Base-by-base conservation (phyloP, 2,797 vertebrate genomes). In the Hippocampus kuda region DNA sequence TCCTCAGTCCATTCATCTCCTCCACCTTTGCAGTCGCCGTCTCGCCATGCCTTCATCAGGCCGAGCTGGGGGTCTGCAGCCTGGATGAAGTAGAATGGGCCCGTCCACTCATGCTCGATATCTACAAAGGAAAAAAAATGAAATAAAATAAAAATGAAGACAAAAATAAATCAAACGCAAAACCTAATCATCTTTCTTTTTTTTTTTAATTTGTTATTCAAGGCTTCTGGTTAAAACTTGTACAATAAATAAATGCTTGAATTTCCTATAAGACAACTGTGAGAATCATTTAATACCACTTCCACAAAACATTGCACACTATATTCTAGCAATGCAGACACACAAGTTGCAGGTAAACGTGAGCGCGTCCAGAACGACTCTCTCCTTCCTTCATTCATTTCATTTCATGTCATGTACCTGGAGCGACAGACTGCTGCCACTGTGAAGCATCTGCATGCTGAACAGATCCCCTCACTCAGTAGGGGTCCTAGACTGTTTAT, bases 61-160 rank as follows among this genome's bases (percentile, higher is more conserved):
- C 96, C 97, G n/a, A 99, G 92, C 85, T 99, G 97, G 18, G 95
- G 95, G 87, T 99, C 96, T 4, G 96, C 93, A 1, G 93, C 95
- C 83, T 94, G 94, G 78, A 98, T 93, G 81, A 99, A 98, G 85
- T 85, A 98, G 89, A 98, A 99, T 0, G 96, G 93, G 10, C 91
- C 93, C 3, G 74, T 93, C 97, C 97, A 99, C 48, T 93, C 83
- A 8, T 65, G 86, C 81, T 98, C 92, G 46, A 84, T 82, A 79
- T 92, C 94, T 98, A 83, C 22, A 38, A 51, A 68, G 74, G 1
- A 49, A 49, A 24, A 70, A 49, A 4, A 27, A 8, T 1, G 8
- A 8, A 44, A 44, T 5, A 27, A 27, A 27, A 57, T 57, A 13
- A 57, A 27, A 27, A 57, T 57, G 12, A 68, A 7, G 12, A 44